phyloP scores from a whole-genome alignment of 2,113 vertebrate genomes.

The Seriola quinqueradiata region DNA sequence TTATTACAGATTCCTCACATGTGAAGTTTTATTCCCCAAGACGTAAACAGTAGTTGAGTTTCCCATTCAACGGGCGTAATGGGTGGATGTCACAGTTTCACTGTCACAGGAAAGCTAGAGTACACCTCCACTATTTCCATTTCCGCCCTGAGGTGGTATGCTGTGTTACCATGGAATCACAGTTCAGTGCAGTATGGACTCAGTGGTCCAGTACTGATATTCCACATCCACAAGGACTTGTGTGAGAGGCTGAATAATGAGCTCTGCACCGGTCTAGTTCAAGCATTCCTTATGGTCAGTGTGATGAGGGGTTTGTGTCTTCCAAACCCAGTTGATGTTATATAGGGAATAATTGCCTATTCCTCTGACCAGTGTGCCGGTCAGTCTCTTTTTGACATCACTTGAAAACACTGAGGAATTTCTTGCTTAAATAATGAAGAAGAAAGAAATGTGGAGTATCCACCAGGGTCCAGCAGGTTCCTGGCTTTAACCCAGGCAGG shows the following conservation, averaged over 20 bases:
- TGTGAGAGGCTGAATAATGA: slow-evolving; percentile 17
- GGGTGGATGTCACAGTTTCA: no score
- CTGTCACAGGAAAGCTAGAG: no score
- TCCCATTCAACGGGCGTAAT: no score
- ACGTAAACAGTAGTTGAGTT: no score
- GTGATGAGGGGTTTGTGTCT: slow-evolving; percentile 34
- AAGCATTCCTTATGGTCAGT: slow-evolving; percentile 20
- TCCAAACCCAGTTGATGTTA: slow-evolving; percentile 53
- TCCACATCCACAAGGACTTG: background rate
- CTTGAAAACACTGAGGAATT: background rate
- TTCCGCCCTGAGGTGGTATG: no score
- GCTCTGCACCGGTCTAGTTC: slow-evolving; percentile 5
- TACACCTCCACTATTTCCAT: no score
- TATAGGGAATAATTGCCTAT: slow-evolving; percentile 46
- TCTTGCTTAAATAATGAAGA: slow-evolving; percentile 10
- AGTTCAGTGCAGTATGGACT: no score
- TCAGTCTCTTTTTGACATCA: background rate
- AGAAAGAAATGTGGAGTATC: background rate
- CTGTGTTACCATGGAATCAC: no score
- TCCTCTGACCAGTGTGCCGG: slow-evolving; percentile 5
- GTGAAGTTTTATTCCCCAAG: no score
- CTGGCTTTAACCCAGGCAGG: background rate
- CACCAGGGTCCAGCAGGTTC: background rate
- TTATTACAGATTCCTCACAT: no score
- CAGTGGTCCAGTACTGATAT: background rate